A percentile compares a stretch with the other conserved stretches of the same genome.
Evolutionary conservation across 2,888 invertebrate genomes (phyloP).

Genomic region (Spatulosminthurus flaviceps): DNA sequence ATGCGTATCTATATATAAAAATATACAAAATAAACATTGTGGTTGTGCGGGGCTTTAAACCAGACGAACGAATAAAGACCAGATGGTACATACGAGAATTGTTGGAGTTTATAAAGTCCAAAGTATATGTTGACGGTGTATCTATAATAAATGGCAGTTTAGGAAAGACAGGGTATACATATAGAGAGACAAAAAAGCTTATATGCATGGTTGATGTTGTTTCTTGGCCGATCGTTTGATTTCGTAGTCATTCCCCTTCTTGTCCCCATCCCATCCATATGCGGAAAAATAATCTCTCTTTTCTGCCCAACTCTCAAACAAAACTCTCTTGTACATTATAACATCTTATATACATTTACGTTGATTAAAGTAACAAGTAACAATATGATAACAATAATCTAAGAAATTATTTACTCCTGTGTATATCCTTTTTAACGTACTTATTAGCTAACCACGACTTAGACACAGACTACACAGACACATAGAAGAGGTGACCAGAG

Average conservation of each 20-base stretch:
- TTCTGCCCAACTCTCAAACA: conserved; percentile 20
- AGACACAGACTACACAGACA: not conserved
- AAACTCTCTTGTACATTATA: conserved; percentile 7
- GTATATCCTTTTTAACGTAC: not conserved
- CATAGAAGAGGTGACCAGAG: not conserved
- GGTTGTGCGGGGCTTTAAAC: too few species aligned
- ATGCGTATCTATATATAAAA: too few species aligned
- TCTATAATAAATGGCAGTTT: too few species aligned
- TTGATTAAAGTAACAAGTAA: conserved; percentile 20
- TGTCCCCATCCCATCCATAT: conserved; percentile 38
- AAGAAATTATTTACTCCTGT: not conserved
- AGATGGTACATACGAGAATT: too few species aligned
- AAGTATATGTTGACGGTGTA: too few species aligned
- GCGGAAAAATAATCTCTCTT: conserved; percentile 32
- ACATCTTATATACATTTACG: not conserved
- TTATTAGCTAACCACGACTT: not conserved
- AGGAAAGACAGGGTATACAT: too few species aligned
- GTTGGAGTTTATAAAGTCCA: too few species aligned
- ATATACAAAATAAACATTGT: too few species aligned
- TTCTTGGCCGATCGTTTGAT: not conserved
- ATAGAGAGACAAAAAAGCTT: too few species aligned
- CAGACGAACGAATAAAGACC: too few species aligned
- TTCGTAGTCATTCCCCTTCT: conserved; percentile 27
- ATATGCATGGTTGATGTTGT: too few species aligned
- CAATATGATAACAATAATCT: conserved; percentile 20